Percentiles rank a stretch among this genome's conserved stretches.
Conservation (phyloP, 2,888 invertebrate species). For the Spicauda simplicius region DNA sequence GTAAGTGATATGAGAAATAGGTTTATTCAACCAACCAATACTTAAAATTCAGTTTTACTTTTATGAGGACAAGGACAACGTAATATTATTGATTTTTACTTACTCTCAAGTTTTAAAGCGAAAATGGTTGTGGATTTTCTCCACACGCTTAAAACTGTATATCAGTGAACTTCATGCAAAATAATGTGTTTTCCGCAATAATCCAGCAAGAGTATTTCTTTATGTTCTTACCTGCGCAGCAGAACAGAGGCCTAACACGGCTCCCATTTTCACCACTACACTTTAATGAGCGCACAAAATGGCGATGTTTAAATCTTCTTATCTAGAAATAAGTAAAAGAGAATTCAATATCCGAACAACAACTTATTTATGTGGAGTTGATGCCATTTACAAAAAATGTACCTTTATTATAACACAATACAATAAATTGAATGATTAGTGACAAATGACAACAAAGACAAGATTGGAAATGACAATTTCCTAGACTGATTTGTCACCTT, state of each 20-base stretch:
- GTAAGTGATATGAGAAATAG: neutral
- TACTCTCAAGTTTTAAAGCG: neutral
- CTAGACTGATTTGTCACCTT: too few relatives aligned
- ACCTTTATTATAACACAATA: too few relatives aligned
- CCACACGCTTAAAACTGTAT: neutral
- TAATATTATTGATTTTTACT: neutral
- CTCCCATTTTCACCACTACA: conserved; percentile 78
- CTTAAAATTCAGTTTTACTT: neutral
- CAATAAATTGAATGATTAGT: too few relatives aligned
- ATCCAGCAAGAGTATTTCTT: neutral
- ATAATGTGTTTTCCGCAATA: neutral
- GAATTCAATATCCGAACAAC: too few relatives aligned
- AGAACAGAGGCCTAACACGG: conserved; percentile 86
- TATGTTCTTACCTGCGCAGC: conserved; percentile 83
- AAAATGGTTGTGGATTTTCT: neutral
- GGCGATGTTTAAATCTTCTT: neutral
- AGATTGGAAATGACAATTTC: too few relatives aligned
- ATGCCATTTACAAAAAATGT: too few relatives aligned
- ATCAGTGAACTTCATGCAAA: neutral
- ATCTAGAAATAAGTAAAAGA: neutral
- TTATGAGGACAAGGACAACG: neutral
- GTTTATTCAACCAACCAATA: neutral
- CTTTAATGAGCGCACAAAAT: neutral
- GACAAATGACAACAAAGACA: too few relatives aligned
- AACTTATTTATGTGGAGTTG: too few relatives aligned